phyloP scores from a whole-genome alignment of 1,140 invertebrate species.

The Amyelois transitella region DNA sequence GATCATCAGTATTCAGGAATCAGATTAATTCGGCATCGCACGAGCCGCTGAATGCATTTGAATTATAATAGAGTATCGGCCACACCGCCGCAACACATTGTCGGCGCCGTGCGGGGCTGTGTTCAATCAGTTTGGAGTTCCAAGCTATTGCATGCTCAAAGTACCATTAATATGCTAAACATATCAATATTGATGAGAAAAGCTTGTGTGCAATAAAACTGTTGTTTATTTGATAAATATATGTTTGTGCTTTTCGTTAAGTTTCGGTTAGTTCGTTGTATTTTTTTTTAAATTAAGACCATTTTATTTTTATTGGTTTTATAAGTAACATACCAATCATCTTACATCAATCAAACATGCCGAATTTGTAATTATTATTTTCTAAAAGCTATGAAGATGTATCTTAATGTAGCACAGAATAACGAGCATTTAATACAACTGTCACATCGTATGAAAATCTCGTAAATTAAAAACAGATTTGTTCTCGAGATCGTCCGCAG shows the following conservation, averaged over 20 bases:
- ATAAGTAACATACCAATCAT: no score
- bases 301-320: no score
- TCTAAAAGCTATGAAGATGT: neutral
- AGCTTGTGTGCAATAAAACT: neutral
- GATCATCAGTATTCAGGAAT: neutral
- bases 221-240: no score
- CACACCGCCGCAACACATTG: no score
- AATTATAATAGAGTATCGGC: neutral
- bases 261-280: no score
- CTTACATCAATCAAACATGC: no score
- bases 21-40: neutral
- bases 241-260: no score
- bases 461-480: constrained; percentile 8
- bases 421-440: neutral
- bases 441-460: neutral
- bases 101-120: neutral
- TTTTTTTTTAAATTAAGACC: no score
- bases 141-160: neutral
- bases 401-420: neutral
- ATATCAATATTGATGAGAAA: neutral
- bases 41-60: neutral
- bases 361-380: neutral
- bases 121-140: neutral
- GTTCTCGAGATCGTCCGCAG: neutral
- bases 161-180: neutral